Evolutionary conservation across 2,797 vertebrate genomes (phyloP), one percentile per base, ranked within the genome.

Genomic region (Argya squamiceps): DNA sequence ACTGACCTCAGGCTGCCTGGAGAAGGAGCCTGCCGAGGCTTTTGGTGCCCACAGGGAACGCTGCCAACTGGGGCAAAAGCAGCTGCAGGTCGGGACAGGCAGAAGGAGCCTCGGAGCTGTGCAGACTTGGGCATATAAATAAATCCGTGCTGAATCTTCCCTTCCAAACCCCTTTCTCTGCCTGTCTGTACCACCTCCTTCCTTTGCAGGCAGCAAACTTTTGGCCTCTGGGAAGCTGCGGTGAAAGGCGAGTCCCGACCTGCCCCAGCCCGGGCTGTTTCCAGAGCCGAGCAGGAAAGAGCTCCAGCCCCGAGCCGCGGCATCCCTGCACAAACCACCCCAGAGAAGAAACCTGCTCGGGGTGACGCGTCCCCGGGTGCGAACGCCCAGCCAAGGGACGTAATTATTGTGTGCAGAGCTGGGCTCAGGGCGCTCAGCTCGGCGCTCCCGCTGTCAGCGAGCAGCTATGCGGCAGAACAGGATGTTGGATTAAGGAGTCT

Each of bases 391-490:
- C 64, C 10, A 4, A 24, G 83, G 88, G 44, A 43, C 5, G 80
- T 87, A 96, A 96, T 96, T 88, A 90, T 7, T 7, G 24, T 2
- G 59, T 44, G 56, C 59, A 32, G 56, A 36, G 83, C 41, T 44
- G 4, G 6, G 91, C 58, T 50, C 76, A 18, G 94, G 90, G 79
- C 90, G 79, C 90, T 87, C 0, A 26, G 60, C 20, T 12, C 11
- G 62, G 65, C 67, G 67, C 84, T 34, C 53, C 44, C 47, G 69
- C 1, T 79, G 47, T 96, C 96, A 96, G 94, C 58, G 17, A 70
- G 92, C 91, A 97, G 96, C 90, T 83, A 97, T 97, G 97, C 73
- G 27, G 97, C 93, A 93, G 90, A 97, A 90, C 96, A 84, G 95
- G 95, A 84, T 97, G 89, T 17, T 17, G 79, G 83, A 88, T 89